Evolutionary conservation across 2,797 vertebrate species (phyloP).

Genomic region (Nyctalus aviator): DNA sequence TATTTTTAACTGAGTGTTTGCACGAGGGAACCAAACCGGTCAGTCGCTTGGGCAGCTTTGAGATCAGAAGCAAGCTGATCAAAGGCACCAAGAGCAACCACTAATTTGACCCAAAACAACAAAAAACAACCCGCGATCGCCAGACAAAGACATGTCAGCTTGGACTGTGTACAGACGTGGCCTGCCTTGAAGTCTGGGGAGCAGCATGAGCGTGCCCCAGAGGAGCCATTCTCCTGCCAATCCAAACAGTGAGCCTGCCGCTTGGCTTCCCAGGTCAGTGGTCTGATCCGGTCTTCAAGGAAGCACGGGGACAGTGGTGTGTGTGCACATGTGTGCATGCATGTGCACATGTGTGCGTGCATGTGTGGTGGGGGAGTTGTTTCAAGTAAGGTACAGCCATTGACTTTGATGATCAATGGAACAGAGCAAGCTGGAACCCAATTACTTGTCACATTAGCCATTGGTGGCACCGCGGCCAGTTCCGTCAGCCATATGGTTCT

Average conservation of each 20-base stretch:
- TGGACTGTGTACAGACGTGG: neutral
- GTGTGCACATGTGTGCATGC: neutral
- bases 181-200: neutral
- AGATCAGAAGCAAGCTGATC: constrained; percentile 65
- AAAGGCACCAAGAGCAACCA: constrained; percentile 39
- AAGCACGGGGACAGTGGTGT: neutral
- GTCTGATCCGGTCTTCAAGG: neutral
- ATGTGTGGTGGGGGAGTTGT: neutral
- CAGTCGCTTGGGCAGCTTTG: constrained; percentile 43
- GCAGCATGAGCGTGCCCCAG: neutral
- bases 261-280: neutral
- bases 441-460: neutral
- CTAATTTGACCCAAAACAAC: constrained; percentile 34
- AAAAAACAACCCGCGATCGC: neutral
- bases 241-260: neutral
- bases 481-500: neutral
- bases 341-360: neutral
- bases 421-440: neutral
- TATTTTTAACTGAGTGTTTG: constrained; percentile 72
- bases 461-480: neutral
- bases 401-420: neutral
- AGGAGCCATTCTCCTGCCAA: neutral
- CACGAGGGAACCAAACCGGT: constrained; percentile 53
- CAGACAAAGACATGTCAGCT: constrained; percentile 35
- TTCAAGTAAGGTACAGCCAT: neutral